phyloP scores from a whole-genome alignment of 1,140 invertebrate species.

The Habropoda laboriosa region DNA sequence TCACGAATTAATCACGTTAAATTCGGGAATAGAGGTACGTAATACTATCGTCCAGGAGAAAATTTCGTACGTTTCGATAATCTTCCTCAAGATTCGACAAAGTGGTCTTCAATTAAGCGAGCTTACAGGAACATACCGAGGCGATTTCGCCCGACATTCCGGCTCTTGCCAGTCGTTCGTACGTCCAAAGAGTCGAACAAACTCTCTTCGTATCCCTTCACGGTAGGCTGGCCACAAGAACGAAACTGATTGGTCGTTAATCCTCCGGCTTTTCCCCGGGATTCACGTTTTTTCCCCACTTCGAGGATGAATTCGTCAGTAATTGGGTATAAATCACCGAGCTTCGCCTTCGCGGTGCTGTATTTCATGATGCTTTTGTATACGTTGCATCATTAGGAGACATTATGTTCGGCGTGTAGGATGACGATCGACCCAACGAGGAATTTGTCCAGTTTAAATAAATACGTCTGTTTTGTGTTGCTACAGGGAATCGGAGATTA shows the following conservation, averaged over 20 bases:
- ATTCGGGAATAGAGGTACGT: too few species aligned
- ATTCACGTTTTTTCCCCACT: conserved; percentile 53
- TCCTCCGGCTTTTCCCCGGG: conserved; percentile 62
- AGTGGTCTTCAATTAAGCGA: not conserved
- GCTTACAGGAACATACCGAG: not conserved
- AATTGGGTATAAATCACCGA: conserved; percentile 70
- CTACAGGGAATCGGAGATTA: not conserved
- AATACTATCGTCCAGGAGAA: not conserved
- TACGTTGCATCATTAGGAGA: conserved; percentile 66
- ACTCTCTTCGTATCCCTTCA: conserved; percentile 24
- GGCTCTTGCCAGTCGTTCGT: not conserved
- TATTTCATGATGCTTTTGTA: conserved; percentile 53
- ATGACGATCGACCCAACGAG: conserved; percentile 41
- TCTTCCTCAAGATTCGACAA: not conserved
- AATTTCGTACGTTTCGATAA: not conserved
- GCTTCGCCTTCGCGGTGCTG: conserved; percentile 30
- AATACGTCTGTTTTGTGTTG: not conserved
- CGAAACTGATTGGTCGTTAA: conserved; percentile 67
- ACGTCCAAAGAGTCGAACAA: not conserved
- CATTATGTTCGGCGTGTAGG: conserved; percentile 61
- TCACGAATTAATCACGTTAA: not conserved
- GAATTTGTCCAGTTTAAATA: conserved; percentile 34
- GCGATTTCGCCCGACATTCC: not conserved
- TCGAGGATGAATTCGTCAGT: conserved; percentile 64
- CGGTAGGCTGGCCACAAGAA: conserved; percentile 38